Evolutionary conservation across 2,888 invertebrate species (phyloP).

Genomic region (Hecatera dysodea): DNA sequence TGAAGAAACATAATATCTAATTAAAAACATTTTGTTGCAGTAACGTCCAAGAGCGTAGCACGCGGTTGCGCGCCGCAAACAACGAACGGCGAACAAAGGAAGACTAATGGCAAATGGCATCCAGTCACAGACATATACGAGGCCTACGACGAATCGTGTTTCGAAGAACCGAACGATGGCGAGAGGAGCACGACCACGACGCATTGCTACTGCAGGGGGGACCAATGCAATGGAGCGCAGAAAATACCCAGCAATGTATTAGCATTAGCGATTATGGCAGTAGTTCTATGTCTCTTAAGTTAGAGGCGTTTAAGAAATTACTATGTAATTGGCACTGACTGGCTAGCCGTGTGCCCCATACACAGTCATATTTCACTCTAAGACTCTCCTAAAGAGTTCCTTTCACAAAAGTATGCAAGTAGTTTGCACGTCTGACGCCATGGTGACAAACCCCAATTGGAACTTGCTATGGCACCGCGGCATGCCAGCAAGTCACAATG

Average conservation of each 20-base stretch:
- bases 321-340: neutral
- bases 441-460: no score
- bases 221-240: constrained; percentile 92
- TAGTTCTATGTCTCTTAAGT: constrained; percentile 28
- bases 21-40: constrained; percentile 69
- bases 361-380: neutral
- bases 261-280: constrained; percentile 19
- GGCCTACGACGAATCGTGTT: constrained; percentile 93
- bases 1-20: neutral
- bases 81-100: constrained; percentile 90
- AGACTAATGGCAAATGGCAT: constrained; percentile 91
- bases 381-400: neutral
- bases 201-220: constrained; percentile 94
- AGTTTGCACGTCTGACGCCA: no score
- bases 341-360: constrained; percentile 18
- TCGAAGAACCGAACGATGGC: constrained; percentile 89
- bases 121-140: constrained; percentile 92
- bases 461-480: no score
- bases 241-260: constrained; percentile 21
- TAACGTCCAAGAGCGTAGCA: constrained; percentile 72
- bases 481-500: no score
- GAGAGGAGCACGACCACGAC: constrained; percentile 90
- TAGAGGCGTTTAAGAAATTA: neutral
- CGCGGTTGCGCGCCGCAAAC: constrained; percentile 94
- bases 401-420: no score